Evolutionary conservation across 2,797 vertebrate genomes (phyloP), one percentile per base, ranked within the genome.

Genomic region (Sebastes baramenuke): DNA sequence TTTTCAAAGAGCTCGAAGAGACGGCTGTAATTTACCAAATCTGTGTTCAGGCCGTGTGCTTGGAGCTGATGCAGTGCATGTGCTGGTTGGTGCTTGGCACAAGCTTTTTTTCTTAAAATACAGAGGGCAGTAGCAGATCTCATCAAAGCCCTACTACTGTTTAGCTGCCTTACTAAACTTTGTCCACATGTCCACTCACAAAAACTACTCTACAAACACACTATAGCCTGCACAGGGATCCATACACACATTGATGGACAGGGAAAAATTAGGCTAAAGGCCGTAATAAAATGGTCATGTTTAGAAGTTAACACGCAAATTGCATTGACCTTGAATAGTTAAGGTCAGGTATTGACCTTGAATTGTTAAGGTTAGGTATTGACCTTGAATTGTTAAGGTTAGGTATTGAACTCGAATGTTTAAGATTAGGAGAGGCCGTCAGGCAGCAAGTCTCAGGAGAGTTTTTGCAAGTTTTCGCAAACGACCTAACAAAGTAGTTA

Each of bases 111-210:
- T 1, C 27, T 71, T 36, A 73, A 89, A 91, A 88, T 69, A 89
- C 82, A 83, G 77, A 81, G 77, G 72, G 83, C 78, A 83, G 72
- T 34, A 85, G 77, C 71, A 88, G 88, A 90, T 90, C 82, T 90
- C 86, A 89, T 90, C 91, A 93, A 91, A 92, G 90, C 79, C 46
- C 1, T 7, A 73, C 86, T 74, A 69, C 83, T 84, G 82, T 89
- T 90, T 86, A 75, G 55, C 67, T 80, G 73, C 59, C 29, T 49
- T 49, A 75, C 82, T 77, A 73, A 87, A 83, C 65, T 64, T 87
- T 81, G 81, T 91, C 83, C 49, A 54, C 49, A 85, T 42, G 79
- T 85, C 80, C 75, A 81, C 72, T 80, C 73, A 78, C 9, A 3
- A 83, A 86, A 74, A 34, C 64, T 65, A 68, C 16, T 81, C 64